Conservation (phyloP, 2,797 vertebrate species). For the Parotocinclus haroldoi region DNA sequence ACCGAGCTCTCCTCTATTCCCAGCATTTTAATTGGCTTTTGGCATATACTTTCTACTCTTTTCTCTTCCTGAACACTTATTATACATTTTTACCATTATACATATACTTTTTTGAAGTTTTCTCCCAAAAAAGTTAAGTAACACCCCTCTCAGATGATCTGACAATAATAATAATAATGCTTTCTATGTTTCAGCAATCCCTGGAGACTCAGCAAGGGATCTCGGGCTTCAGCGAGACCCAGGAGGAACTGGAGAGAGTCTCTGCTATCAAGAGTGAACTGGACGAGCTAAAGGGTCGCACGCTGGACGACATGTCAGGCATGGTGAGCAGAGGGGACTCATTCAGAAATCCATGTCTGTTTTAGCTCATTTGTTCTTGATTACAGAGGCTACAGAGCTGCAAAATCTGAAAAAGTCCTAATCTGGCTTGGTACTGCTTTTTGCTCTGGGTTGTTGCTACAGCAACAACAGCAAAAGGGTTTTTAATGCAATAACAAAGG, state of each 20-base stretch:
- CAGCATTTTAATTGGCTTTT: too few species aligned
- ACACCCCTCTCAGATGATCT: not conserved
- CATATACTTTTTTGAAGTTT: too few species aligned
- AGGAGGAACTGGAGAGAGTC: constrained; percentile 91
- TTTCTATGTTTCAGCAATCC: constrained; percentile 71
- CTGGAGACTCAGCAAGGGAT: constrained; percentile 89
- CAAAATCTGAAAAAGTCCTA: constrained; percentile 15
- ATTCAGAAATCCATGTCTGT: not conserved
- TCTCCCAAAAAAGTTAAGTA: too few species aligned
- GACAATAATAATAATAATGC: not conserved
- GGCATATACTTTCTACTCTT: too few species aligned
- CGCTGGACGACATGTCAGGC: constrained; percentile 91
- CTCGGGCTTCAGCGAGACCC: constrained; percentile 90
- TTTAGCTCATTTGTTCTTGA: not conserved
- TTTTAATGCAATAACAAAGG: not conserved
- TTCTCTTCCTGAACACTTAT: too few species aligned
- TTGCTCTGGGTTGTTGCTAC: constrained; percentile 28
- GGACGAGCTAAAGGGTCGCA: constrained; percentile 89
- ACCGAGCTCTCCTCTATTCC: too few species aligned
- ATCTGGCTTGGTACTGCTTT: not conserved
- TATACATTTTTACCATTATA: too few species aligned
- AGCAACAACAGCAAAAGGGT: constrained; percentile 16
- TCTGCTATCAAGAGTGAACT: constrained; percentile 93
- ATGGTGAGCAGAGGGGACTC: constrained; percentile 75
- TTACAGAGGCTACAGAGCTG: not conserved